A percentile compares a stretch with the other conserved stretches of the same genome.
Conservation (phyloP, 2,797 vertebrate species). For the Poecilia wingei region DNA sequence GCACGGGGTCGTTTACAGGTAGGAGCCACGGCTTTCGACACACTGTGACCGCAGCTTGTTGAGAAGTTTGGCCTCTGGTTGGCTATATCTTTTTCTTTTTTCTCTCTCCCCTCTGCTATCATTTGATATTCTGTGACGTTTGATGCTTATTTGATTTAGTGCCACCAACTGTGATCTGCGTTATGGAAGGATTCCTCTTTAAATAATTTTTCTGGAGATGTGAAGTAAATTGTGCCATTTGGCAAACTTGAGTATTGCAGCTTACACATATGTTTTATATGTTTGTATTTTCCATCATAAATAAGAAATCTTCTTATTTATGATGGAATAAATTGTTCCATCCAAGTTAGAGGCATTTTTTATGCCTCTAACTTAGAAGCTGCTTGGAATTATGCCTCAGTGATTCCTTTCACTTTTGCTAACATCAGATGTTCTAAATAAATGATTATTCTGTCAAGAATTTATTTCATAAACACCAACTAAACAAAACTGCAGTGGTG, state of each 20-base stretch:
- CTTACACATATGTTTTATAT: neutral
- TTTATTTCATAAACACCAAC: neutral
- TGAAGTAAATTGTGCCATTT: neutral
- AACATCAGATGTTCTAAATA: neutral
- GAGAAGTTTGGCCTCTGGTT: neutral
- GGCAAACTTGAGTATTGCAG: neutral
- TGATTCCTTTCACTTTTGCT: neutral
- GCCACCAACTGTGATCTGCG: conserved; percentile 1
- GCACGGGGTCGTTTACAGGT: conserved; percentile 98
- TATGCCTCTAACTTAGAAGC: neutral
- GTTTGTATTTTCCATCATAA: neutral
- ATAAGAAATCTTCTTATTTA: neutral
- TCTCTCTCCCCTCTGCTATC: neutral
- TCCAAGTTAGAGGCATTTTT: no score
- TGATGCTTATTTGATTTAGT: conserved; percentile 34
- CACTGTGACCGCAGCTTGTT: neutral
- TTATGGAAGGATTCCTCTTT: neutral
- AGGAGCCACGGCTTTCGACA: conserved; percentile 17
- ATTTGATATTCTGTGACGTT: neutral
- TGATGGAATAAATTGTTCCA: no score
- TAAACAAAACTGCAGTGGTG: neutral
- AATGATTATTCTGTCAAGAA: neutral
- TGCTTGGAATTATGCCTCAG: neutral
- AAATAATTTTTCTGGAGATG: neutral
- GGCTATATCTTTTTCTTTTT: neutral